A percentile compares a stretch with the other conserved stretches of the same genome.
Evolutionary conservation across 1,140 invertebrate species (phyloP).

Genomic region (Tachypleus tridentatus): DNA sequence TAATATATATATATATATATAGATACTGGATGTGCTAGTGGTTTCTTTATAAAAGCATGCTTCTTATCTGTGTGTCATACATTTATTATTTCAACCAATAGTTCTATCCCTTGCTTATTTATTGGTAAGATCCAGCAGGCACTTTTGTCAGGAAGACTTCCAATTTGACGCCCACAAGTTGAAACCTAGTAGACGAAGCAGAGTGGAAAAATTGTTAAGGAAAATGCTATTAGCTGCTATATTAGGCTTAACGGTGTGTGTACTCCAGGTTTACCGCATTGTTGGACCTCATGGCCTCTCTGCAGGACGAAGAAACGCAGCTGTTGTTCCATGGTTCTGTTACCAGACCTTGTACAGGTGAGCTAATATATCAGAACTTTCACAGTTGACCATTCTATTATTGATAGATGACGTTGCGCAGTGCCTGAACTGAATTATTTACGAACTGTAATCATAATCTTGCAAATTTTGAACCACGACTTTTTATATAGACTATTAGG

Average conservation of each 20-base stretch:
- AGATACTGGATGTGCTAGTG: too few relatives aligned
- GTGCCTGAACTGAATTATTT: neutral
- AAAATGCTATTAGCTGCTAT: constrained; percentile 41
- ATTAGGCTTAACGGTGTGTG: constrained; percentile 41
- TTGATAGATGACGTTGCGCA: neutral
- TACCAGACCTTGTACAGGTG: constrained; percentile 42
- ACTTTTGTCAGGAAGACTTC: constrained; percentile 25
- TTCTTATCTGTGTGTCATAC: too few relatives aligned
- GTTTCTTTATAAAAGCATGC: too few relatives aligned
- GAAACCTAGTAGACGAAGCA: constrained; percentile 35
- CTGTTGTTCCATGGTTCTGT: constrained; percentile 42
- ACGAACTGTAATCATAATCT: neutral
- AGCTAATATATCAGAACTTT: constrained; percentile 20
- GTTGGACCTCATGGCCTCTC: constrained; percentile 39
- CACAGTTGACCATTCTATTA: neutral
- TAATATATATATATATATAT: too few relatives aligned
- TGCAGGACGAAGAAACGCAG: constrained; percentile 10
- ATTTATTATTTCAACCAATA: too few relatives aligned
- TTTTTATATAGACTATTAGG: too few relatives aligned
- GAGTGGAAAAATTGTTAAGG: constrained; percentile 37
- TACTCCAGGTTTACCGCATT: constrained; percentile 39
- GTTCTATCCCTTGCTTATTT: too few relatives aligned
- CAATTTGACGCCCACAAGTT: constrained; percentile 26
- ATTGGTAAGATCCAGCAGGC: too few relatives aligned
- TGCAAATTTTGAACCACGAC: too few relatives aligned